phyloP scores from a whole-genome alignment of 2,797 vertebrate species.

The Amblyraja radiata region DNA sequence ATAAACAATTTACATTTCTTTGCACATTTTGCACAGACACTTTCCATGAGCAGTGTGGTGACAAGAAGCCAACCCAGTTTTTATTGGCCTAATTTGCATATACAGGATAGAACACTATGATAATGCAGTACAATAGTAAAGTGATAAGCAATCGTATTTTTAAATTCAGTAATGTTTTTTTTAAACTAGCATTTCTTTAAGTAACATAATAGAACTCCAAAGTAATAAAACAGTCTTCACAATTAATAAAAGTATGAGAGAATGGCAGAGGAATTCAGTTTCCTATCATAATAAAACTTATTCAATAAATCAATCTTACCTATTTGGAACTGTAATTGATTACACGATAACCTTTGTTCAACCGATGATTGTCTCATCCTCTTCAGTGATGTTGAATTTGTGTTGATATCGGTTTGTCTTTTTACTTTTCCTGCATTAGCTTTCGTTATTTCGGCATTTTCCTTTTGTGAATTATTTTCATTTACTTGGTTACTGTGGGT shows the following conservation, averaged over 20 bases:
- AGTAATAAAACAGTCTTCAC: background rate
- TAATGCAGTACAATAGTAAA: background rate
- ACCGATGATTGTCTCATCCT: conserved; percentile 62
- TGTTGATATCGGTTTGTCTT: conserved; percentile 42
- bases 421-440: conserved; percentile 48
- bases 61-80: background rate
- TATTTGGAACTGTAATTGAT: conserved; percentile 78
- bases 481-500: background rate
- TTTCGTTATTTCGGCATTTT: conserved; percentile 47
- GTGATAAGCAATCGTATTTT: background rate
- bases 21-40: background rate
- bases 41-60: too few relatives aligned
- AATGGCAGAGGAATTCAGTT: background rate
- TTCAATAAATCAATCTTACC: conserved; percentile 68
- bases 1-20: background rate
- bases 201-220: background rate
- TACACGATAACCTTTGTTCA: conserved; percentile 57
- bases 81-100: conserved; percentile 2
- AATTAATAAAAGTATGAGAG: background rate
- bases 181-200: background rate
- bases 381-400: conserved; percentile 54
- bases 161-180: background rate
- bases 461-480: conserved; percentile 20
- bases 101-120: background rate
- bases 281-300: background rate